These are phyloP conservation scores for Mercenaria mercenaria DNA, from an alignment of 1,140 invertebrate species.

Conservation along the genomic window DNA sequence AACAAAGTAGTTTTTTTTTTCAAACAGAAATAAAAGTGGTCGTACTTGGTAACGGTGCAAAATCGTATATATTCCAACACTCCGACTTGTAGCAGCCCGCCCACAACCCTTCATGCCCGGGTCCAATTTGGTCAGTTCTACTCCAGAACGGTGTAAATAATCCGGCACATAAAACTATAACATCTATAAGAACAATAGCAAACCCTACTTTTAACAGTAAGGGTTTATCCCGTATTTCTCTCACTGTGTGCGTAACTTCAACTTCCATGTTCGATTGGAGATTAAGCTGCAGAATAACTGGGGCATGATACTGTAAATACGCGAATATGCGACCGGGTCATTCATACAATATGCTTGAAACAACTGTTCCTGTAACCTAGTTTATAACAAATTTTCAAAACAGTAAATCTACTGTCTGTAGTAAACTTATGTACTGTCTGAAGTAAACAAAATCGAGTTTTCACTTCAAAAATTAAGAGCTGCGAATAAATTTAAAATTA, in stretches of 20 bases:
- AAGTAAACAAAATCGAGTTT: too few species aligned
- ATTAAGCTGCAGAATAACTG: too few species aligned
- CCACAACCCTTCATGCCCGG: constrained; percentile 14
- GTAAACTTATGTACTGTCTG: too few species aligned
- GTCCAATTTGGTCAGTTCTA: background rate
- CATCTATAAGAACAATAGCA: background rate
- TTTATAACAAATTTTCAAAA: too few species aligned
- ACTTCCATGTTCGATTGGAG: too few species aligned
- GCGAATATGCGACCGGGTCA: too few species aligned
- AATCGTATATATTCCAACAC: background rate
- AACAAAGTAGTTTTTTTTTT: background rate
- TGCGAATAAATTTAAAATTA: too few species aligned
- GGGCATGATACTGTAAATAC: too few species aligned
- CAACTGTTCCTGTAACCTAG: too few species aligned
- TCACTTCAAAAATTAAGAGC: too few species aligned
- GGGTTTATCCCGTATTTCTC: background rate
- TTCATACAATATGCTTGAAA: too few species aligned
- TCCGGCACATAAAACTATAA: background rate
- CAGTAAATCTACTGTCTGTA: too few species aligned
- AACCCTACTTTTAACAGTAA: background rate
- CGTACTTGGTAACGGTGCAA: constrained; percentile 28
- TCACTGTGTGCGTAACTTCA: background rate
- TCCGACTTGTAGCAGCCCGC: background rate
- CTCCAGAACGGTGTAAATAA: background rate
- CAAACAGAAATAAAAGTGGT: background rate